Evolutionary conservation across 2,888 invertebrate species (phyloP).

Genomic region (Drosophila rellima): DNA sequence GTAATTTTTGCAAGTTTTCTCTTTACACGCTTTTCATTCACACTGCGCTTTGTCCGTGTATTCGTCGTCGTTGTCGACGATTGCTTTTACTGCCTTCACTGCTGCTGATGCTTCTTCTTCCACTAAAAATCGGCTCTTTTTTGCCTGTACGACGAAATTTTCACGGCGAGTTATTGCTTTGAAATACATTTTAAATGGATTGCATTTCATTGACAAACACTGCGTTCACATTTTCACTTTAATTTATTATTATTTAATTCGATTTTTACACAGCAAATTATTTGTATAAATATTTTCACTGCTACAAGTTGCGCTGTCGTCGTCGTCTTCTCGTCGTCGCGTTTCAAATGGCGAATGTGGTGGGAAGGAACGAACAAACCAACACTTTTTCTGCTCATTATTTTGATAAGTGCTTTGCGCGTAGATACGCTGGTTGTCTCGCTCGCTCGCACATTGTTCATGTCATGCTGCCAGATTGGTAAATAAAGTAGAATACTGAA

Average conservation of each 20-base stretch:
- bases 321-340: slow-evolving; percentile 74
- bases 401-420: slow-evolving; percentile 74
- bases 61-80: slow-evolving; percentile 74
- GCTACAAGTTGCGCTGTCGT: slow-evolving; percentile 82
- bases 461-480: slow-evolving; percentile 46
- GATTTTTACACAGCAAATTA: slow-evolving; percentile 66
- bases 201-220: slow-evolving; percentile 75
- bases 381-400: slow-evolving; percentile 67
- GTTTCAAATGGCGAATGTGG: slow-evolving; percentile 72
- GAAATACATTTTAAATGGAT: slow-evolving; percentile 82
- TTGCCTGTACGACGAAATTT: slow-evolving; percentile 81
- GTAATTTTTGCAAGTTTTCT: slow-evolving; percentile 81
- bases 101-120: slow-evolving; percentile 71
- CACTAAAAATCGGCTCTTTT: slow-evolving; percentile 82
- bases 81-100: slow-evolving; percentile 75
- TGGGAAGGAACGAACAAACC: slow-evolving; percentile 67
- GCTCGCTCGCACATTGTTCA: slow-evolving; percentile 42
- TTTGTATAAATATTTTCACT: slow-evolving; percentile 73
- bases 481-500: slow-evolving; percentile 19
- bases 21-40: slow-evolving; percentile 77
- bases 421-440: slow-evolving; percentile 35
- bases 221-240: slow-evolving; percentile 58
- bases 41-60: slow-evolving; percentile 73
- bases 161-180: slow-evolving; percentile 74
- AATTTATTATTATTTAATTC: slow-evolving; percentile 47